Conservation (phyloP, 2,113 vertebrate genomes). For the Myrmophylax atrothorax region DNA sequence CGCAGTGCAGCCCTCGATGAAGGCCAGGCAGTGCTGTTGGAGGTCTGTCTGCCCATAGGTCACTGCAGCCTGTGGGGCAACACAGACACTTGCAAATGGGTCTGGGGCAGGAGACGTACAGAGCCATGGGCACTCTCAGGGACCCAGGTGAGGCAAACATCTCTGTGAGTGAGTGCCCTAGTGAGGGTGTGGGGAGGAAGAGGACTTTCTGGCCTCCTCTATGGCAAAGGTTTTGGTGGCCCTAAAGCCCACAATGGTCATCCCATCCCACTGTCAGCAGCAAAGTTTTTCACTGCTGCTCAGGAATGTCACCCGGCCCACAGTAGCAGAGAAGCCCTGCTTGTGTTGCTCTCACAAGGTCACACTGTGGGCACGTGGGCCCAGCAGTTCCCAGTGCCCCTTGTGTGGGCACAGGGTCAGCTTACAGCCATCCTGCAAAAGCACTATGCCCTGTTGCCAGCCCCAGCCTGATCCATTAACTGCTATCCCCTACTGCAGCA, state of each 20-base stretch:
- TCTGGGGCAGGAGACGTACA: not conserved
- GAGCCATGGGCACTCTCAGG: accelerated
- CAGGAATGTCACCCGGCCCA: accelerated
- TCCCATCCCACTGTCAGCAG: not conserved
- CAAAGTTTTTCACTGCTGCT: not conserved
- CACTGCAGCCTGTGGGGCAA: slow-evolving; percentile 73
- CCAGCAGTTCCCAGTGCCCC: not conserved
- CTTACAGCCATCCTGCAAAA: not conserved
- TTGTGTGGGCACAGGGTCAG: not conserved
- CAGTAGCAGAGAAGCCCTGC: accelerated
- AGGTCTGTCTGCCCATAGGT: slow-evolving; percentile 76
- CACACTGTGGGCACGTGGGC: not conserved
- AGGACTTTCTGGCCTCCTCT: not conserved
- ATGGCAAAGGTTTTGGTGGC: not conserved
- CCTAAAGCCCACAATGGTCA: accelerated
- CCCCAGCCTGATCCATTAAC: not conserved
- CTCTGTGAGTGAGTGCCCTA: accelerated
- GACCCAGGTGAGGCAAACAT: not conserved
- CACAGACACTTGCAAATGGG: not conserved
- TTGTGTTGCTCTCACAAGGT: not conserved
- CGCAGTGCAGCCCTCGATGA: slow-evolving; percentile 73
- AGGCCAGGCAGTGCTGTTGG: slow-evolving; percentile 75
- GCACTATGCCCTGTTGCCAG: not conserved
- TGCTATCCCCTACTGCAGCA: not conserved
- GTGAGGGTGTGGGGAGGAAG: not conserved